These are phyloP conservation scores for Acrocyrtus sp. DNA, from an alignment of 2,888 invertebrate species.

Conservation along the genomic window DNA sequence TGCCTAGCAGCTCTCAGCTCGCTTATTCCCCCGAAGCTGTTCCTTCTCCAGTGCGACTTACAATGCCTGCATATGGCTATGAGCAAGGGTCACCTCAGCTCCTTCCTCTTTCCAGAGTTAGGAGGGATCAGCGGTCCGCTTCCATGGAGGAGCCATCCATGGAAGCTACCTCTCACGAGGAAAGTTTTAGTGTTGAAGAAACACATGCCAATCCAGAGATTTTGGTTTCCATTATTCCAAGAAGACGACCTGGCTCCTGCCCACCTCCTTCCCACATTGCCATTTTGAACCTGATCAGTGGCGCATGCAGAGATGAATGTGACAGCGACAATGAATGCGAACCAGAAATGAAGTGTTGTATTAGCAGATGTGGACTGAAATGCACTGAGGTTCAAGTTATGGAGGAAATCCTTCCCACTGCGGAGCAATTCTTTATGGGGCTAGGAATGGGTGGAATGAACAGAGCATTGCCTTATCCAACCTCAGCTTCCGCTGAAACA, in stretches of 20 bases:
- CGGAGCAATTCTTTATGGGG: conserved; percentile 19
- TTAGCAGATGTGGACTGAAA: conserved; percentile 62
- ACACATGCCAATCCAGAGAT: conserved; percentile 41
- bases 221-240: conserved; percentile 59
- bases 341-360: conserved; percentile 62
- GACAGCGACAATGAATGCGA: conserved; percentile 63
- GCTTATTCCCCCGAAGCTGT: conserved; percentile 6
- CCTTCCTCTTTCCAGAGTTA: conserved; percentile 37
- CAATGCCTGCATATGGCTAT: conserved; percentile 18
- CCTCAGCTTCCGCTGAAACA: conserved; percentile 21
- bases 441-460: conserved; percentile 10
- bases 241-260: conserved; percentile 61
- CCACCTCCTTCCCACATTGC: conserved; percentile 61
- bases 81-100: conserved; percentile 14
- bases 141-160: conserved; percentile 18
- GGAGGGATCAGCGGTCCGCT: conserved; percentile 17
- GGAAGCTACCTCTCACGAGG: conserved; percentile 38
- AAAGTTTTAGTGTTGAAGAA: conserved; percentile 34
- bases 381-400: conserved; percentile 55
- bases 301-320: conserved; percentile 62
- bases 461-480: background rate
- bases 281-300: conserved; percentile 61
- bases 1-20: conserved; percentile 60
- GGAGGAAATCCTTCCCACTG: conserved; percentile 3
- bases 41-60: conserved; percentile 14